These are phyloP conservation scores for Diloba caeruleocephala DNA, from an alignment of 2,888 invertebrate species.

Conservation along the genomic window DNA sequence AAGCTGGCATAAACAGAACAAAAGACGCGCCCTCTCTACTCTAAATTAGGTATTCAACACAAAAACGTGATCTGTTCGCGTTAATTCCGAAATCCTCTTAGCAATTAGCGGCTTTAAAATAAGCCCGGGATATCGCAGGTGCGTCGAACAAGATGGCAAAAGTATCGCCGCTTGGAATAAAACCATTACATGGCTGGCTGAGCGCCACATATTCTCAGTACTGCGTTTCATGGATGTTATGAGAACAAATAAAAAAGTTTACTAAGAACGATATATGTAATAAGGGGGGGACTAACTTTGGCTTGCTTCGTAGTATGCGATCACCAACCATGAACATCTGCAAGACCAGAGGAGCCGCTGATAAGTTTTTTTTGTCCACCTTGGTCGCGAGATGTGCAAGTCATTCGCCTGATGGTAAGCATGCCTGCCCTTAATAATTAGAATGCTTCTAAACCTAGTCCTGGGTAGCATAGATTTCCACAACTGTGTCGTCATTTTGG, in stretches of 20 bases:
- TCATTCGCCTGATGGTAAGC: no score
- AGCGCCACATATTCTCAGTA: conserved; percentile 22
- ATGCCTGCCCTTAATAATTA: no score
- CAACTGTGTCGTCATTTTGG: no score
- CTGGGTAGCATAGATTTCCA: no score
- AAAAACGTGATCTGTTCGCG: conserved; percentile 44
- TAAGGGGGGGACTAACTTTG: no score
- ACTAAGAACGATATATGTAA: background rate
- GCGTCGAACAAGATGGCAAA: conserved; percentile 42
- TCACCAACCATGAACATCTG: no score
- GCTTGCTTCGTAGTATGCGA: no score
- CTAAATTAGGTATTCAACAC: conserved; percentile 41
- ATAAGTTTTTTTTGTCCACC: no score
- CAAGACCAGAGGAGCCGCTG: no score
- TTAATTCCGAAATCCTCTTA: conserved; percentile 54
- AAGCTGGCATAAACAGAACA: conserved; percentile 18
- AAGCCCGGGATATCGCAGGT: conserved; percentile 45
- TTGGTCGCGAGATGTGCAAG: no score
- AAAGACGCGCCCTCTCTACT: conserved; percentile 43
- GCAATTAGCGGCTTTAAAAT: conserved; percentile 53
- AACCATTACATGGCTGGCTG: conserved; percentile 48
- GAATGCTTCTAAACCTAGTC: no score
- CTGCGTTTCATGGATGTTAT: conserved; percentile 18
- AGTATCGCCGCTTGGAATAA: conserved; percentile 37
- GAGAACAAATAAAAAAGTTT: conserved; percentile 3